Conservation (phyloP, 2,888 invertebrate species). For the Pterostichus madidus region DNA sequence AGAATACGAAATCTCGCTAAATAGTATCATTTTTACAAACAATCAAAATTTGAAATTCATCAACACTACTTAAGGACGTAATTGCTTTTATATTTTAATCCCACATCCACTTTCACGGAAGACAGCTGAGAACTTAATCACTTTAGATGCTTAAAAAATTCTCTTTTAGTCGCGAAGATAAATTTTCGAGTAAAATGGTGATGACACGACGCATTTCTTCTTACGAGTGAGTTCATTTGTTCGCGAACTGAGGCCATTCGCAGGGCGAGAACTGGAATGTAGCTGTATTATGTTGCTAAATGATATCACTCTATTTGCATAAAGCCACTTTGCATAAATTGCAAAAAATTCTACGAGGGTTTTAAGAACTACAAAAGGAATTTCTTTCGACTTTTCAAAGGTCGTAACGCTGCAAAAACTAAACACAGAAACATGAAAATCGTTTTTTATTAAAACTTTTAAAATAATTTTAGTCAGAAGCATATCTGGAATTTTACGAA, state of each 20-base stretch:
- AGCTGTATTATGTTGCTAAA: constrained; percentile 14
- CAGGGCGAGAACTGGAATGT: background rate
- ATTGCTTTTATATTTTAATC: constrained; percentile 27
- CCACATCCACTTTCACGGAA: background rate
- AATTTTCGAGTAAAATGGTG: constrained; percentile 33
- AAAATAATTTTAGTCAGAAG: no score
- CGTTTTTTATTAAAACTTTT: no score
- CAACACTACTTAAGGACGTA: background rate
- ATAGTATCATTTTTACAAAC: constrained; percentile 22
- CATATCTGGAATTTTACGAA: no score
- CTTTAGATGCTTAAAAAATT: constrained; percentile 21
- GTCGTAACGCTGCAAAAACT: background rate
- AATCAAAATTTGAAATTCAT: constrained; percentile 4
- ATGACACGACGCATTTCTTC: constrained; percentile 28
- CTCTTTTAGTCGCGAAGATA: constrained; percentile 16
- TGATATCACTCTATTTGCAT: constrained; percentile 25
- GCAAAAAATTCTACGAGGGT: background rate
- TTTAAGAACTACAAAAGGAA: background rate
- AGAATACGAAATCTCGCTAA: constrained; percentile 1
- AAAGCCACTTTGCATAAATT: background rate
- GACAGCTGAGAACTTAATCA: constrained; percentile 8
- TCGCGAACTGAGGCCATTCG: background rate
- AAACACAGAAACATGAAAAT: no score
- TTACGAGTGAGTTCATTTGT: constrained; percentile 25
- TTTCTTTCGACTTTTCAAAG: background rate